phyloP scores from a whole-genome alignment of 1,140 invertebrate genomes.

The Drosophila littoralis region DNA sequence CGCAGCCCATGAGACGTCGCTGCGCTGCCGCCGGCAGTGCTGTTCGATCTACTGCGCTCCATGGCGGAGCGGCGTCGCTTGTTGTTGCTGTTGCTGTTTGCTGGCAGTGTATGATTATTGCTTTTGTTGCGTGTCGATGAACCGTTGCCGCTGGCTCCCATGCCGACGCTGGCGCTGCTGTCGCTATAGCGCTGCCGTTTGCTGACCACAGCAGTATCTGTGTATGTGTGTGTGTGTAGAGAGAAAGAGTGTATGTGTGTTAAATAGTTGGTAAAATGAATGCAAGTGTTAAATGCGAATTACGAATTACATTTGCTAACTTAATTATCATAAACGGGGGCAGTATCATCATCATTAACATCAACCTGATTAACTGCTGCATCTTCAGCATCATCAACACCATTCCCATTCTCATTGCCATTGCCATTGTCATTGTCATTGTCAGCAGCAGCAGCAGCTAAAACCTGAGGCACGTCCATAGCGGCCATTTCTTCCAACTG shows the following conservation, averaged over 20 bases:
- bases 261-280: constrained; percentile 25
- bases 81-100: constrained; percentile 50
- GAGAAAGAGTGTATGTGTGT: constrained; percentile 34
- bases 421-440: constrained; percentile 12
- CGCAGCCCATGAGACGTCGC: constrained; percentile 60
- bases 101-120: constrained; percentile 77
- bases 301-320: constrained; percentile 47
- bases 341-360: constrained; percentile 37
- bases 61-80: constrained; percentile 58
- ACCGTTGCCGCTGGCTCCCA: constrained; percentile 30
- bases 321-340: constrained; percentile 52
- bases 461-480: constrained; percentile 48
- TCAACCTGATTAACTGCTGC: constrained; percentile 38
- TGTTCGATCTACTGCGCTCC: constrained; percentile 54
- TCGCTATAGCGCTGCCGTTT: constrained; percentile 70
- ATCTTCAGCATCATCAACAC: constrained; percentile 45
- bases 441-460: constrained; percentile 43
- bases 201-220: constrained; percentile 52
- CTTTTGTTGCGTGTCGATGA: constrained; percentile 67
- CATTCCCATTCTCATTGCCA: constrained; percentile 14
- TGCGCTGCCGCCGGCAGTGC: constrained; percentile 19
- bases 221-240: constrained; percentile 10
- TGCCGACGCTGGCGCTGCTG: constrained; percentile 33
- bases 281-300: constrained; percentile 43
- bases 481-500: constrained; percentile 62